Evolutionary conservation across 1,140 invertebrate species (phyloP).

Genomic region (Holcopasites calliopsidis): DNA sequence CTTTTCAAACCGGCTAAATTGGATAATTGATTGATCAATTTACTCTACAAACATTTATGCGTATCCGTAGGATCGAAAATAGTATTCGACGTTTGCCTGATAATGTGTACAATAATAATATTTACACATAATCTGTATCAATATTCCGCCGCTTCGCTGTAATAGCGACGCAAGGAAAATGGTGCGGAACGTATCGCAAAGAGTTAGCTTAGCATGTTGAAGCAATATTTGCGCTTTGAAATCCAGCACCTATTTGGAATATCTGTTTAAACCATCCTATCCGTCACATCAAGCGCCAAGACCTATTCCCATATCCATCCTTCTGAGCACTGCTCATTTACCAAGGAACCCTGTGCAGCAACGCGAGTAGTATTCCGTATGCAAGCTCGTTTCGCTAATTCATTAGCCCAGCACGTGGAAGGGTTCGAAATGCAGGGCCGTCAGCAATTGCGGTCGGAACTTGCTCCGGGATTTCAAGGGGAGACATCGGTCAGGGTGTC

Average conservation of each 20-base stretch:
- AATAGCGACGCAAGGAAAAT: too few relatives aligned
- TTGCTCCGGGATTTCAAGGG: constrained; percentile 1
- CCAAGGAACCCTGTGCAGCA: neutral
- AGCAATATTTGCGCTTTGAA: too few relatives aligned
- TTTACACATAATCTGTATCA: too few relatives aligned
- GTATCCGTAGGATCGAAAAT: too few relatives aligned
- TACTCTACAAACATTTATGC: too few relatives aligned
- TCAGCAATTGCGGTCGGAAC: constrained; percentile 8
- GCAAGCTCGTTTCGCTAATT: neutral
- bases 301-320: neutral
- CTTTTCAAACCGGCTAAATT: too few relatives aligned
- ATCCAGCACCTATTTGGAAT: neutral
- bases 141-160: too few relatives aligned
- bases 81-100: too few relatives aligned
- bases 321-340: neutral
- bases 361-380: neutral
- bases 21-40: too few relatives aligned
- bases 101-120: too few relatives aligned
- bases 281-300: neutral
- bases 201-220: too few relatives aligned
- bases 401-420: neutral
- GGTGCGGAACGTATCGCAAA: too few relatives aligned
- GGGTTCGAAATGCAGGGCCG: neutral
- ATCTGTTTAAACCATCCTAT: neutral
- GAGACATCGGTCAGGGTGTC: constrained; percentile 22